A percentile compares a stretch with the other conserved stretches of the same genome.
These are phyloP conservation scores for Drosophila navojoa DNA, from an alignment of 1,140 invertebrate genomes.

Conservation along the genomic window DNA sequence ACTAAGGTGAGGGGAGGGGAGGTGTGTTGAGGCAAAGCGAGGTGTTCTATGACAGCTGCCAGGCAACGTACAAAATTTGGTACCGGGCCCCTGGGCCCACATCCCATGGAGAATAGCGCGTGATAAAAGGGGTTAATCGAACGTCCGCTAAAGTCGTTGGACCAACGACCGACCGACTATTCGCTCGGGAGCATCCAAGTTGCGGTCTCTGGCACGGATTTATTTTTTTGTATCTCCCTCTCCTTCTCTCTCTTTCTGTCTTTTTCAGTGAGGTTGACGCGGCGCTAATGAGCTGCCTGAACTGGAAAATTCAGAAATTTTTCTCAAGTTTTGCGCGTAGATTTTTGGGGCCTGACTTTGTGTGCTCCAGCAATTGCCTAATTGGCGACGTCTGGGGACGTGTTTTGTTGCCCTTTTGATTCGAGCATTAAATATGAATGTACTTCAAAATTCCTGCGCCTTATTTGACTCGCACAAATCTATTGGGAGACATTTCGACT, in stretches of 20 bases:
- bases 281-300: constrained; percentile 39
- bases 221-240: neutral
- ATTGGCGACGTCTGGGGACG: constrained; percentile 71
- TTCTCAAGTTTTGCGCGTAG: constrained; percentile 40
- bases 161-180: constrained; percentile 16
- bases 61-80: constrained; percentile 4
- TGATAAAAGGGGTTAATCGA: constrained; percentile 81
- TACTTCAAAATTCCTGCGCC: constrained; percentile 36
- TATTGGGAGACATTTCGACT: constrained; percentile 53
- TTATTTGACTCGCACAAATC: constrained; percentile 39
- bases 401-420: constrained; percentile 50
- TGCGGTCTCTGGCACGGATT: constrained; percentile 33
- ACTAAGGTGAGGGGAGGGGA: neutral
- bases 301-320: constrained; percentile 39
- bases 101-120: constrained; percentile 68
- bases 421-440: constrained; percentile 61
- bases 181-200: constrained; percentile 36
- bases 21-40: neutral
- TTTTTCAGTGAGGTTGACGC: constrained; percentile 21
- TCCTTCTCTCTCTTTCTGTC: too few species aligned
- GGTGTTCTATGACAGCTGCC: constrained; percentile 66
- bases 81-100: constrained; percentile 6
- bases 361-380: constrained; percentile 63
- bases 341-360: constrained; percentile 28
- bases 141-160: constrained; percentile 25